Percentiles rank a stretch among this genome's conserved stretches.
phyloP scores from a whole-genome alignment of 2,797 vertebrate genomes.

The Enoplosus armatus region DNA sequence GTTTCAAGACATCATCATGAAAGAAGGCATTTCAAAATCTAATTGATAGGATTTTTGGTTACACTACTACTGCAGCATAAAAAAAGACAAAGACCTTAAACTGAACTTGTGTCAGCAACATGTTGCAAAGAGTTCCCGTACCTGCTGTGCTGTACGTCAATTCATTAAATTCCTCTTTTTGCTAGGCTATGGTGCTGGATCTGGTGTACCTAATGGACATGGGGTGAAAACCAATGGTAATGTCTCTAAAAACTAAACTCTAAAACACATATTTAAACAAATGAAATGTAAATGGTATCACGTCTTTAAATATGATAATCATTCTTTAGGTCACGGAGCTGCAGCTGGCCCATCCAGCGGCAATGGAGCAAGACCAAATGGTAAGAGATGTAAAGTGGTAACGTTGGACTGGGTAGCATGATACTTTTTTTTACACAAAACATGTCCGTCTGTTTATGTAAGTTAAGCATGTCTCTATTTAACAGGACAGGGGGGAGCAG shows the following conservation, averaged over 20 bases:
- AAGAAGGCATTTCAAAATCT: background rate
- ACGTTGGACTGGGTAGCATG: background rate
- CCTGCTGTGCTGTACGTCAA: background rate
- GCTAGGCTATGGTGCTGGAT: conserved; percentile 41
- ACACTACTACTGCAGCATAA: no score
- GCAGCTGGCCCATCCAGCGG: conserved; percentile 28
- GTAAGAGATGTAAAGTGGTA: conserved; percentile 38
- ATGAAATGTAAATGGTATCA: background rate
- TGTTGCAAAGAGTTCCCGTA: background rate
- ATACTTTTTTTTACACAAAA: background rate
- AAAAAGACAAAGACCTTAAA: background rate
- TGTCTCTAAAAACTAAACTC: background rate
- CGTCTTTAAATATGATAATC: background rate
- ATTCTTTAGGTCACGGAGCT: conserved; percentile 58
- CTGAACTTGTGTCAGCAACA: background rate
- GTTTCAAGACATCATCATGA: no score
- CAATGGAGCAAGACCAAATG: conserved; percentile 48
- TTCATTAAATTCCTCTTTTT: background rate
- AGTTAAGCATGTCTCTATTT: conserved; percentile 1
- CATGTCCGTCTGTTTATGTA: background rate
- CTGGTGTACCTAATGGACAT: conserved; percentile 42
- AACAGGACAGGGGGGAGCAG: conserved; percentile 59
- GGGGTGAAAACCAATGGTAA: conserved; percentile 44
- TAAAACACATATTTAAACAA: background rate
- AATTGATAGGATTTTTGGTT: background rate